Evolutionary conservation across 35 echinoderm and acorn worm genomes (phyloP), one percentile per base, ranked within the genome.

Genomic region (Holothuria glaberrima): DNA sequence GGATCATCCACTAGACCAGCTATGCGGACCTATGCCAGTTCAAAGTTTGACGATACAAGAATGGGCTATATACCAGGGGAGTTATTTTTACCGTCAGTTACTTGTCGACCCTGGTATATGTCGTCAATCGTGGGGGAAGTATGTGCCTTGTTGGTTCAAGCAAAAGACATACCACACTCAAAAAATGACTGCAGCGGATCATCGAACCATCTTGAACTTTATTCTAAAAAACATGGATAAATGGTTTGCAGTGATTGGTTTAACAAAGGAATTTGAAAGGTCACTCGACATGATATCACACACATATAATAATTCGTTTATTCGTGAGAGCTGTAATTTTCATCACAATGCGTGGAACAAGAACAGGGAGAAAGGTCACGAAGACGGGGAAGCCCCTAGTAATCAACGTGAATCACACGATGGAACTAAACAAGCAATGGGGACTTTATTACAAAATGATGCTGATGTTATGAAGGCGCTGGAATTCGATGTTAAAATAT

Each of bases 21-120:
- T 79, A 16, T 90, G 89, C 56, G 89, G 71, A 6, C 71, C 72
- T 4, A 34, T 60, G 0, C 4, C 30, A 2, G 76, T 63, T 36
- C 9, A 56, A 50, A 65, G 82, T 50, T 44, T 90, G 17, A 90
- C 72, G 16, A 28, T 82, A 17, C 56, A 79, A 48, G 89, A 90
- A 66, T 90, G 89, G 89, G 89, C 89, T 10, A 27, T 90, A 34
- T 79, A 61, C 44, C 89, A 90, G 59, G 89, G 89, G 4, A 90
- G 76, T 30, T 90, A 90, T 46, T 82, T 90, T 56, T 90, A 82
- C 45, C 30, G 56, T 32, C 89, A 90, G 48, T 57, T 90, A 29
- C 89, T 79, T 12, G 22, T 90, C 5, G 26, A 82, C n/a, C 58
- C 76, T 16, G 10, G 16, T 36, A 21, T 69, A 45, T 87, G 85